Base-by-base conservation (phyloP, 2,888 invertebrate species). In the Trachelus iudaicus region DNA sequence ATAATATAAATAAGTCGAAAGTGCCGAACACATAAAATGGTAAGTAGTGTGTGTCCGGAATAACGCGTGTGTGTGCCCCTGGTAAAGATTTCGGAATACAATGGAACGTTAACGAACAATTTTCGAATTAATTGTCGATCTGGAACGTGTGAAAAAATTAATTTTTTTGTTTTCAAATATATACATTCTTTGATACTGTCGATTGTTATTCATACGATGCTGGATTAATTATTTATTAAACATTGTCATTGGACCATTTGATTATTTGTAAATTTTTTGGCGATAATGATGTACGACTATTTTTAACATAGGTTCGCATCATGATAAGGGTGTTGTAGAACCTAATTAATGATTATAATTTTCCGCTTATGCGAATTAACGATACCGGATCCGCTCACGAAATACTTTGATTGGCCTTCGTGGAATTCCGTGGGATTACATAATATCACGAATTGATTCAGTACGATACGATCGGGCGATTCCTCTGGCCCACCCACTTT, bases 1-100 rank as follows among this genome's bases (percentile, higher is more conserved):
- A 15, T 74, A 68, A 71, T n/a, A 75, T 40, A 76, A 2, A 33
- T 75, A 75, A 75, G 78, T 78, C 75, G 69, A 75, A 75, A 77
- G 34, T 56, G 37, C 35, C 69, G 73, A 69, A 15, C 69, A 6
- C n/a, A 15, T 23, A 76, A 76, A 76, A 34, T 68, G 69, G 76
- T 69, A 69, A 69, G 31, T 37, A 76, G 76, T 71, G 33, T 76
- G 33, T 34, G 33, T 56, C 4, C 69, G 68, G 34, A 34, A 75
- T 56, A 75, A 37, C 31, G 75, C 68, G 75, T 3, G 68, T 37
- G 40, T 75, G 56, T 75, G 34, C 15, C 13, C 69, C 1, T 31
- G n/a, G 4, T 75, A 33, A 68, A 6, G 13, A 69, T 75, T n/a
- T n/a, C 34, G n/a, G 56, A 56, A 56, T 56, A 56, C 56, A 56